Evolutionary conservation across 64 coral and sea anemone species (phyloP).

Genomic region (Hydrozoanthus tunicans): DNA sequence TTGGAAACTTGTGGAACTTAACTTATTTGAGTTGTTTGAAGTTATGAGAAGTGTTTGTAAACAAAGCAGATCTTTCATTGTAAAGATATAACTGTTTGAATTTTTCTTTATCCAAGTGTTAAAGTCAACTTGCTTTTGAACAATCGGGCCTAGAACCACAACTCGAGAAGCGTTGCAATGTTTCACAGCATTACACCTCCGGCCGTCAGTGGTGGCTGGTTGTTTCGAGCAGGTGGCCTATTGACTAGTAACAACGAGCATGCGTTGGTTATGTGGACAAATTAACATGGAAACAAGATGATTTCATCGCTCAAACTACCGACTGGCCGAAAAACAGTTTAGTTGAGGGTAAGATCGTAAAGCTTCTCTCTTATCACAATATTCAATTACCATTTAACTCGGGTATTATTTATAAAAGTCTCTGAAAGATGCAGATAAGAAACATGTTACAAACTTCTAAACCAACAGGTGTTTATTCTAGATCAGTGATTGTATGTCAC

Average conservation of each 20-base stretch:
- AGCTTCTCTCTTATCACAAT: not conserved
- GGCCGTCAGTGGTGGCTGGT: constrained; percentile 20
- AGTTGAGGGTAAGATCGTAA: constrained; percentile 15
- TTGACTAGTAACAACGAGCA: not conserved
- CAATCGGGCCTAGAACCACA: too few relatives aligned
- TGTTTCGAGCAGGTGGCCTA: constrained; percentile 39
- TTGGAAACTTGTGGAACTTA: too few relatives aligned
- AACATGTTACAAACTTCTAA: not conserved
- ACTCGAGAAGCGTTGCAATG: not conserved
- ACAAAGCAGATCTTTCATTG: too few relatives aligned
- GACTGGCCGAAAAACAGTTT: not conserved
- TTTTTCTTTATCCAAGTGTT: too few relatives aligned
- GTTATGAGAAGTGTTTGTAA: too few relatives aligned
- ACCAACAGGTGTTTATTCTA: not conserved
- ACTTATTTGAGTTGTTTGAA: too few relatives aligned
- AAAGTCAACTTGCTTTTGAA: too few relatives aligned
- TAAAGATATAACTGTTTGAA: too few relatives aligned
- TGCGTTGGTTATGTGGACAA: constrained; percentile 18
- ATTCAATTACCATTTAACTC: not conserved
- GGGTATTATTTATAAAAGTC: not conserved
- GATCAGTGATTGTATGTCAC: not conserved
- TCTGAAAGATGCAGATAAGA: not conserved
- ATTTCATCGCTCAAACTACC: constrained; percentile 34
- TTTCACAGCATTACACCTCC: constrained; percentile 19
- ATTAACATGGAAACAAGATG: constrained; percentile 50